Evolutionary conservation across 2,888 invertebrate species (phyloP).

Genomic region (Microdon myrmicae): DNA sequence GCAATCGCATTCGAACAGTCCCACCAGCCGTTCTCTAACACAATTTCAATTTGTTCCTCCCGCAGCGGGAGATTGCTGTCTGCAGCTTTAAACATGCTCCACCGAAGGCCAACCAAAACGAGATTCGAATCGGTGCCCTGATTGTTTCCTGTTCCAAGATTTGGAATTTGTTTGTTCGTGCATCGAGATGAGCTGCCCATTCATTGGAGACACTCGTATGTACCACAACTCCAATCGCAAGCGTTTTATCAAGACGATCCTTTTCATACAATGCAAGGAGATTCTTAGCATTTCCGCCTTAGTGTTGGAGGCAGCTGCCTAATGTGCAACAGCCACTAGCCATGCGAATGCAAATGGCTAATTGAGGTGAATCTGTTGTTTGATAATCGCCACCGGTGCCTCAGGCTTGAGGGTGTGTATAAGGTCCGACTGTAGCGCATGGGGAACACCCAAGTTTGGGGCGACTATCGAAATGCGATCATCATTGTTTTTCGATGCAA

Average conservation of each 20-base stretch:
- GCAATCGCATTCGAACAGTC: neutral
- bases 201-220: conserved; percentile 14
- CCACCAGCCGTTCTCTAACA: conserved; percentile 10
- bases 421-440: conserved; percentile 3
- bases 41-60: conserved; percentile 41
- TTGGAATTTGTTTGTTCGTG: conserved; percentile 39
- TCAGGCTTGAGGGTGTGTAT: conserved; percentile 4
- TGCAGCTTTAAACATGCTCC: neutral
- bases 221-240: conserved; percentile 20
- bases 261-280: conserved; percentile 26
- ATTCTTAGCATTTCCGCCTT: conserved; percentile 46
- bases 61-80: conserved; percentile 21
- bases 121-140: conserved; percentile 41
- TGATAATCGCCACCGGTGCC: conserved; percentile 30
- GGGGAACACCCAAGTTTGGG: conserved; percentile 40
- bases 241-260: conserved; percentile 40
- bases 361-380: conserved; percentile 43
- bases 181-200: conserved; percentile 30
- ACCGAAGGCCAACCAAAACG: conserved; percentile 26
- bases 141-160: conserved; percentile 41
- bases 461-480: conserved; percentile 45
- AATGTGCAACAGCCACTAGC: no score
- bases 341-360: conserved; percentile 43
- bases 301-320: conserved; percentile 40
- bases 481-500: conserved; percentile 27